Conservation (phyloP, 2,113 vertebrate genomes). For the Etheostoma cragini region DNA sequence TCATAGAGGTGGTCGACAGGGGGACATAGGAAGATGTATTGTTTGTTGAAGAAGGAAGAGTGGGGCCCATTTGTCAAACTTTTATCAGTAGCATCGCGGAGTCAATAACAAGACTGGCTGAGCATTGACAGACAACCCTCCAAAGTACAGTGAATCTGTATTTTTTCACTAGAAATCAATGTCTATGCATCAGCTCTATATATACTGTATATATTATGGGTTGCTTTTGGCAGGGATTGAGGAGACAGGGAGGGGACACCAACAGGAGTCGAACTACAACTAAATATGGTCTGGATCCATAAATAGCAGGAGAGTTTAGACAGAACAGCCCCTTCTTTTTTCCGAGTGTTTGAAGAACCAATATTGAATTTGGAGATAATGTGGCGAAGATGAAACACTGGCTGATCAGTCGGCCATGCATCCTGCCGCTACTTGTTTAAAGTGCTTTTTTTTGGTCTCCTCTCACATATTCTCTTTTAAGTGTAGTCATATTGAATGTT, state of each 20-base stretch:
- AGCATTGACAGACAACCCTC: conserved; percentile 54
- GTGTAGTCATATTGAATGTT: conserved; percentile 59
- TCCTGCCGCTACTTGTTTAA: conserved; percentile 48
- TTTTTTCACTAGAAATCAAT: conserved; percentile 48
- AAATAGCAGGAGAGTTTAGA: conserved; percentile 60
- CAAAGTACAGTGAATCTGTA: conserved; percentile 55
- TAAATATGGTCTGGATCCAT: conserved; percentile 26
- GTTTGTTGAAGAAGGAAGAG: conserved; percentile 60
- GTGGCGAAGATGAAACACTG: conserved; percentile 67
- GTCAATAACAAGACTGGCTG: conserved; percentile 72
- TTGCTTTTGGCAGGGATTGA: conserved; percentile 53
- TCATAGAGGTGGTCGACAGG: conserved; percentile 55
- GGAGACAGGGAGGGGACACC: conserved; percentile 25
- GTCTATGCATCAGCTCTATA: conserved; percentile 33
- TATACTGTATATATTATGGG: conserved; percentile 1
- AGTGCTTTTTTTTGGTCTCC: conserved; percentile 37
- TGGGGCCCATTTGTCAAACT: conserved; percentile 70
- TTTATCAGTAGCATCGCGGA: conserved; percentile 66
- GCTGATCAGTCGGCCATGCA: conserved; percentile 66
- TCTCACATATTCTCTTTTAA: conserved; percentile 57
- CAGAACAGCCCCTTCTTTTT: conserved; percentile 30
- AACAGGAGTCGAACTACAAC: conserved; percentile 61
- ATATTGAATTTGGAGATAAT: conserved; percentile 76
- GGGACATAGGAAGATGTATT: conserved; percentile 62
- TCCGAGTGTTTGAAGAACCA: conserved; percentile 54